Conservation (phyloP, 2,797 vertebrate genomes). For the Rallus crepitans region DNA sequence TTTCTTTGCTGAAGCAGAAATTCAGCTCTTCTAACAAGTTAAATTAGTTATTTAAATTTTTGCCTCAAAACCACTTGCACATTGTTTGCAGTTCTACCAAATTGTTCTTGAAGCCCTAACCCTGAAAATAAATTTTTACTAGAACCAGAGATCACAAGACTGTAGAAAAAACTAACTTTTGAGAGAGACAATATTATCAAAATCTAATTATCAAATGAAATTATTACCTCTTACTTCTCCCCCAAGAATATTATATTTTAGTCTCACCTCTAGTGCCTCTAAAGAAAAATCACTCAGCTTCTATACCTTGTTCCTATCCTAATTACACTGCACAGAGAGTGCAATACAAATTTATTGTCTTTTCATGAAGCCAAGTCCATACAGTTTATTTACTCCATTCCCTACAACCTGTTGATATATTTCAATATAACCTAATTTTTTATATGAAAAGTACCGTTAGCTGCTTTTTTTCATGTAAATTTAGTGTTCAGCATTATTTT, state of each 20-base stretch:
- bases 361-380: background rate
- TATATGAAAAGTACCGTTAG: background rate
- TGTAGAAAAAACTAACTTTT: background rate
- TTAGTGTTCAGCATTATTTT: background rate
- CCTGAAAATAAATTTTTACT: background rate
- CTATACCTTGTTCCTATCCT: background rate
- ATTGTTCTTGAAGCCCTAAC: background rate
- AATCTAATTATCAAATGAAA: background rate
- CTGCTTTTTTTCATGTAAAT: background rate
- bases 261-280: background rate
- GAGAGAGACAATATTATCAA: background rate
- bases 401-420: background rate
- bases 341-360: background rate
- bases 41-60: background rate
- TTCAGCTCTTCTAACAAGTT: background rate
- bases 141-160: background rate
- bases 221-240: background rate
- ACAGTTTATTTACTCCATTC: background rate
- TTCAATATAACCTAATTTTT: background rate
- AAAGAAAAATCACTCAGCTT: background rate
- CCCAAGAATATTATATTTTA: background rate
- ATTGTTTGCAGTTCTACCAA: background rate
- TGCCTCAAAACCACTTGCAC: background rate
- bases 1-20: constrained; percentile 1
- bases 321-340: background rate